These are phyloP conservation scores for Gambusia affinis DNA, from an alignment of 2,113 vertebrate species.

Conservation along the genomic window DNA sequence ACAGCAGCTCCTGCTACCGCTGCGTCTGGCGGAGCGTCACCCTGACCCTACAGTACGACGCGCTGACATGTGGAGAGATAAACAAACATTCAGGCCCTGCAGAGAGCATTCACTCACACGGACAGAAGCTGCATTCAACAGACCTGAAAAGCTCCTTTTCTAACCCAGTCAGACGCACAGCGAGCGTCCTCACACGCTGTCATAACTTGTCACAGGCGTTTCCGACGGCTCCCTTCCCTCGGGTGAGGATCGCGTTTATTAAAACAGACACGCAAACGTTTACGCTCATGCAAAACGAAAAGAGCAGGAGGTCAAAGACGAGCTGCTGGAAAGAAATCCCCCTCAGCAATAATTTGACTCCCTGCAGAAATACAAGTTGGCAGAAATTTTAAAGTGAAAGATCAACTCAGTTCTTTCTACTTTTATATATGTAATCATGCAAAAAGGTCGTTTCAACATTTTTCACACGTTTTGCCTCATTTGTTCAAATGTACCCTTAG, in stretches of 20 bases:
- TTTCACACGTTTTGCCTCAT: conserved; percentile 1
- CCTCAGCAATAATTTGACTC: conserved; percentile 21
- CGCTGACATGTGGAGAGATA: conserved; percentile 36
- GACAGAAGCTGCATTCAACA: conserved; percentile 69
- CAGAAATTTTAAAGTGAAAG: not conserved
- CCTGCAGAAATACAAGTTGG: conserved; percentile 18
- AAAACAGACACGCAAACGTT: conserved; percentile 23
- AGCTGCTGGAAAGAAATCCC: conserved; percentile 1
- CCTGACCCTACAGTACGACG: conserved; percentile 22
- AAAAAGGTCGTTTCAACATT: not conserved
- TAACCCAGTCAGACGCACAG: conserved; percentile 58
- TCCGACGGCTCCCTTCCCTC: conserved; percentile 48
- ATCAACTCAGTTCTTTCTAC: not conserved
- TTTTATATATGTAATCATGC: not conserved
- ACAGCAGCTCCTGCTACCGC: conserved; percentile 33
- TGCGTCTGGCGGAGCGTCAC: conserved; percentile 57
- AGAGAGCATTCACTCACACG: conserved; percentile 25
- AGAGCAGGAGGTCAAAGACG: conserved; percentile 6
- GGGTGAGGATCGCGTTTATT: conserved; percentile 29
- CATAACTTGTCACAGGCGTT: conserved; percentile 72
- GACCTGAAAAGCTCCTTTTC: conserved; percentile 68
- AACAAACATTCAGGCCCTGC: conserved; percentile 38
- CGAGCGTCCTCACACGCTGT: conserved; percentile 61
- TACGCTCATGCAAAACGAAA: not conserved
- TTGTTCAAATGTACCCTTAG: not conserved